Evolutionary conservation across 92 coral and sea anemone species (phyloP), one percentile per base, ranked within the genome.

Genomic region (Parazoanthus atlanticus): DNA sequence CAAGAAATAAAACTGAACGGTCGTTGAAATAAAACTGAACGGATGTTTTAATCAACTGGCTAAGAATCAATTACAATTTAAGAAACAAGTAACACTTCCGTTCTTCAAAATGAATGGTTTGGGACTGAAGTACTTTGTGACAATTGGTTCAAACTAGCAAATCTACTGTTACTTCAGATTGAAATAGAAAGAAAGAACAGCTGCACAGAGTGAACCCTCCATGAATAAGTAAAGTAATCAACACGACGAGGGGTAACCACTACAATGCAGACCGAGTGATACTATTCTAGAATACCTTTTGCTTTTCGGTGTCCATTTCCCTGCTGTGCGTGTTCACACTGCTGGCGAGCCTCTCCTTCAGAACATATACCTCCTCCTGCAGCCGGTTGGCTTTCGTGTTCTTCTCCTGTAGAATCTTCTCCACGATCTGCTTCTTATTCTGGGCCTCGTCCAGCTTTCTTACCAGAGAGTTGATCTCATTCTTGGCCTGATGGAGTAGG

Each of bases 231-330:
- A 40, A 21, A 74, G 23, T 74, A 16, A 31, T 2, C 10, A 74
- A n/a, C 34, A 15, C 61, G 71, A 85, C 49, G 21, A 52, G 58
- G 19, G 21, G 21, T 13, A 52, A 52, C 58, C 10, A 43, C 49
- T 43, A 43, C 9, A 43, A 8, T 43, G 49, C 49, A 13, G 4
- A 15, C 3, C 58, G 58, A 52, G 58, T 52, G 17, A 26, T 1
- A 32, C 23, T 76, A 46, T 78, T 36, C 61, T 70, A 69, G n/a
- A 77, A 30, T 87, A 96, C 99, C 96, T 95, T 96, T 76, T 95
- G 97, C 80, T 88, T 95, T 64, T 93, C 97, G 26, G 93, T 93
- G 46, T 96, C 99, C 21, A 96, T 86, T 77, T 96, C 99, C 85
- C 98, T 88, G 56, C 91, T 90, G 88, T 91, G 91, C 1, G 90